phyloP scores from a whole-genome alignment of 2,797 vertebrate genomes.

The Oryzias dopingdopingensis region DNA sequence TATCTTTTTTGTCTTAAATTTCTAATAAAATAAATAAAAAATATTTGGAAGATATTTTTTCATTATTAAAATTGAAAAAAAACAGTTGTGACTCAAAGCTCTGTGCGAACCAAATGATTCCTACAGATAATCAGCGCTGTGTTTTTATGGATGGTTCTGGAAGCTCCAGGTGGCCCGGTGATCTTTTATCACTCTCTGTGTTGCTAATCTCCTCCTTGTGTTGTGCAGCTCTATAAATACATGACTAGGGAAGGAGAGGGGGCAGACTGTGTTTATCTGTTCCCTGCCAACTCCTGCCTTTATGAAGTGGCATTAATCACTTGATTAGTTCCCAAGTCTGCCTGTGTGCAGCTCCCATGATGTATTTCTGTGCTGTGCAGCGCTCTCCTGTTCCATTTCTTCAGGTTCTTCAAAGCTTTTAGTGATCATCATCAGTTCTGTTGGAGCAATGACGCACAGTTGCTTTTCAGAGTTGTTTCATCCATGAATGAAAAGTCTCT shows the following conservation, averaged over 20 bases:
- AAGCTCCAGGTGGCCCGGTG: slow-evolving; percentile 61
- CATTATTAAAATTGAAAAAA: neutral
- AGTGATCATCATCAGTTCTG: slow-evolving; percentile 20
- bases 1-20: neutral
- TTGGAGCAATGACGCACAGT: slow-evolving; percentile 43
- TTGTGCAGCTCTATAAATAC: slow-evolving; percentile 68
- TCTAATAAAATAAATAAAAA: too few species aligned
- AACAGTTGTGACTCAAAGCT: neutral
- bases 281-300: slow-evolving; percentile 70
- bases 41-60: neutral
- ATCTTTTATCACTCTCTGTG: slow-evolving; percentile 64
- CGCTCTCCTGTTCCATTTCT: slow-evolving; percentile 26
- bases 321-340: slow-evolving; percentile 68
- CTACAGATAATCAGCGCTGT: slow-evolving; percentile 14
- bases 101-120: slow-evolving; percentile 12
- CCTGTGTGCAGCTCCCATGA: slow-evolving; percentile 52
- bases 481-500: slow-evolving; percentile 26
- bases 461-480: slow-evolving; percentile 32
- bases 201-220: slow-evolving; percentile 65
- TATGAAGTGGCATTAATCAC: slow-evolving; percentile 76
- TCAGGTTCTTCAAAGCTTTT: too few species aligned
- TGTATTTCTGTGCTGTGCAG: slow-evolving; percentile 57
- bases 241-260: slow-evolving; percentile 47
- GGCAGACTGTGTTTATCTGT: slow-evolving; percentile 75
- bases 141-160: slow-evolving; percentile 40